Conservation (phyloP, 2,113 vertebrate species). For the Triplophysa siluroides region DNA sequence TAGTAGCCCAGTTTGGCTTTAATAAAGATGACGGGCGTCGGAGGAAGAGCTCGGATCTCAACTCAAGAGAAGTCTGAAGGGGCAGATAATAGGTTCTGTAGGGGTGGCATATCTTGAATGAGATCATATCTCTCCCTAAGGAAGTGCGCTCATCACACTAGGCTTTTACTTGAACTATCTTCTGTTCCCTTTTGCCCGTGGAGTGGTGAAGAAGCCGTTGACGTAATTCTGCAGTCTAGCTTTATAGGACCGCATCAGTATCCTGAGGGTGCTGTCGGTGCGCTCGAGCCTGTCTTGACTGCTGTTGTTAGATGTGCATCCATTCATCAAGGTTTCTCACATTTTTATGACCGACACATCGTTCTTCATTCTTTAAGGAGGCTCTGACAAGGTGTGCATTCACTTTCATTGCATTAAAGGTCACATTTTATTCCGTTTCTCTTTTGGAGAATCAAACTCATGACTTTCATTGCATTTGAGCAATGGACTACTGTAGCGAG, state of each 20-base stretch:
- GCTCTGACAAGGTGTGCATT: not conserved
- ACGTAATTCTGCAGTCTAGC: not conserved
- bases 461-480: too few relatives aligned
- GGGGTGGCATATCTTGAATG: not conserved
- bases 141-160: slow-evolving; percentile 64
- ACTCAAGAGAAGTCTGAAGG: not conserved
- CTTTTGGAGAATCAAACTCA: too few relatives aligned
- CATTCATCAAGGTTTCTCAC: slow-evolving; percentile 31
- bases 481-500: too few relatives aligned
- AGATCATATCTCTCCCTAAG: slow-evolving; percentile 44
- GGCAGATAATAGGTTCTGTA: not conserved
- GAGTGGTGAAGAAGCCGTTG: not conserved
- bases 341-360: slow-evolving; percentile 20
- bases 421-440: too few relatives aligned
- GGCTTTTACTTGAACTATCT: slow-evolving; percentile 28
- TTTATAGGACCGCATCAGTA: slow-evolving; percentile 1
- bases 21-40: not conserved
- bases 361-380: not conserved
- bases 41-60: not conserved
- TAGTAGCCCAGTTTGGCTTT: not conserved
- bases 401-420: too few relatives aligned
- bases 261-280: slow-evolving; percentile 25
- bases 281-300: not conserved
- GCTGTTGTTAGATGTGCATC: slow-evolving; percentile 31
- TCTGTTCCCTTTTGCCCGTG: not conserved